Evolutionary conservation across 1,140 invertebrate genomes (phyloP), one percentile per base, ranked within the genome.

Genomic region (Drosophila parabipectinata): DNA sequence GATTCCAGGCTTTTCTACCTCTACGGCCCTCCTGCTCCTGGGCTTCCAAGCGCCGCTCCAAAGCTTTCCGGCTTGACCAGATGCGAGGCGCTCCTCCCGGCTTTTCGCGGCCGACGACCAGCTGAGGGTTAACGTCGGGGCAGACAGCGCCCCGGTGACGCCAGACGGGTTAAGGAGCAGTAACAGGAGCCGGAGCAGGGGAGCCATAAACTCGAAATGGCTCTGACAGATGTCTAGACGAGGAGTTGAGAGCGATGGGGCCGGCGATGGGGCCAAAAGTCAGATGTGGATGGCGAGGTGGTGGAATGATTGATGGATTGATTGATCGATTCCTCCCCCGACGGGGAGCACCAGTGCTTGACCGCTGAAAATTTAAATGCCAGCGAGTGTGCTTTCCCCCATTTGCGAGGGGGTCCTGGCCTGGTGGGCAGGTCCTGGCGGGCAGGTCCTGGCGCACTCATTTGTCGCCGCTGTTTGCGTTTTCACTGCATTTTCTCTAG

Each of bases 81-180:
- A 55, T 87, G 81, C 56, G 75, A 81, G 62, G 59, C 64, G 82
- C 82, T 85, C 55, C 53, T 44, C 51, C 67, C 63, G 51, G 58
- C 41, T 41, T 41, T 14, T n/a, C 10, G 14, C 8, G 37, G 4
- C 2, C 37, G 14, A 32, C 32, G 45, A 79, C 77, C 77, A 85
- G 77, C 77, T 84, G 81, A 66, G 48, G 72, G 44, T 18, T 52
- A n/a, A 12, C 3, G 14, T 15, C 9, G 39, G 14, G 21, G 47
- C 30, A 51, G 56, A 1, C 9, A 26, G n/a, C 57, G 50, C 32
- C 48, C 45, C 50, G 57, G 62, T 69, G 76, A 74, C 55, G 68
- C 77, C 77, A 77, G 57, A 24, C 32, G 60, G 34, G 48, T 14
- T 21, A 54, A 67, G 24, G 28, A 14, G 26, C 30, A 14, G 14